These are phyloP conservation scores for Epizoanthus ramosus DNA, from an alignment of 92 coral and sea anemone species.

Conservation along the genomic window DNA sequence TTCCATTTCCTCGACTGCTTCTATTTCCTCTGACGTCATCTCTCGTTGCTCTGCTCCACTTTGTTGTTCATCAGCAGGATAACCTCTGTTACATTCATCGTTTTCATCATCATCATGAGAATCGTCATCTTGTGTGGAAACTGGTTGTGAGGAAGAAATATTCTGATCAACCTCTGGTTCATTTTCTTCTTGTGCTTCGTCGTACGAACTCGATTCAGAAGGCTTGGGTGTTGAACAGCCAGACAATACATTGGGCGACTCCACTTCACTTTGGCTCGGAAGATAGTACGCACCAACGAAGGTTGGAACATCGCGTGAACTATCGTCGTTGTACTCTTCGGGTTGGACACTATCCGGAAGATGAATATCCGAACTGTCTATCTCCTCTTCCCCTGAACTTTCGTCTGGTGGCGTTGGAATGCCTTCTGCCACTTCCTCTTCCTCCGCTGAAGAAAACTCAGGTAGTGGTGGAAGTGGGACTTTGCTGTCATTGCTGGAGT, in stretches of 20 bases:
- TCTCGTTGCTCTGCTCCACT: neutral
- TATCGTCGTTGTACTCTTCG: conserved; percentile 56
- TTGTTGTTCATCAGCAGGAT: conserved; percentile 1
- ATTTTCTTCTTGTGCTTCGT: neutral
- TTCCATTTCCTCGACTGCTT: conserved; percentile 37
- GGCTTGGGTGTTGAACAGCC: conserved; percentile 18
- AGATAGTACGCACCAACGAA: conserved; percentile 70
- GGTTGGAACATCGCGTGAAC: conserved; percentile 47
- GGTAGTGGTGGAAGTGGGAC: conserved; percentile 29
- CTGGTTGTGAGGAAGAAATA: conserved; percentile 18
- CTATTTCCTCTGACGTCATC: neutral
- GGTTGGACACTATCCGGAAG: conserved; percentile 42
- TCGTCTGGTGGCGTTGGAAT: conserved; percentile 21
- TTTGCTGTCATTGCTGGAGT: conserved; percentile 30
- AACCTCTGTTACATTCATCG: neutral
- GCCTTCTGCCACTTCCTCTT: conserved; percentile 29
- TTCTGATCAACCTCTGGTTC: conserved; percentile 12
- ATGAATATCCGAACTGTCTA: conserved; percentile 5
- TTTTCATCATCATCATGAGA: neutral
- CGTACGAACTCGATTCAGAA: conserved; percentile 21
- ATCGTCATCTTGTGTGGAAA: neutral
- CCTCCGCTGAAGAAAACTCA: neutral
- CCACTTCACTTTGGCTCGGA: conserved; percentile 51
- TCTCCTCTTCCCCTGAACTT: conserved; percentile 23
- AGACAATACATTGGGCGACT: conserved; percentile 37